Conservation (phyloP, 2,113 vertebrate species). For the Calidris pygmaea region DNA sequence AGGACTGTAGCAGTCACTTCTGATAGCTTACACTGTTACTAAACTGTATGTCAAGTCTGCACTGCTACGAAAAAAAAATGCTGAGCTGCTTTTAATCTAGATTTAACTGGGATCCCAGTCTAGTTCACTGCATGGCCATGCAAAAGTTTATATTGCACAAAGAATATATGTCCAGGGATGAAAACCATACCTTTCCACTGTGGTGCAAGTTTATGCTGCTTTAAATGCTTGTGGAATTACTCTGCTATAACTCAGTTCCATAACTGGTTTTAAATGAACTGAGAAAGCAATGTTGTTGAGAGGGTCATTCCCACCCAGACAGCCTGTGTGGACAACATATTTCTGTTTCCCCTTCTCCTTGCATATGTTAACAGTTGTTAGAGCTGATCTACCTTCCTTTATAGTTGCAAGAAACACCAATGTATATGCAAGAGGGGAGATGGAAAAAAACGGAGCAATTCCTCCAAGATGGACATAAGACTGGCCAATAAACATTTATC, state of each 20-base stretch:
- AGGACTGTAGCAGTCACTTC: neutral
- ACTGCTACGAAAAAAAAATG: neutral
- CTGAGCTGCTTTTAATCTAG: neutral
- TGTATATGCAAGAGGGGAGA: neutral
- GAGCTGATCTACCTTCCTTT: neutral
- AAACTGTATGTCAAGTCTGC: neutral
- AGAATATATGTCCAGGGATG: neutral
- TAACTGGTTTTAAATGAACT: neutral
- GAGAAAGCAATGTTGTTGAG: accelerated
- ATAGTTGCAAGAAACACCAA: neutral
- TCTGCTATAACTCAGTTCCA: neutral
- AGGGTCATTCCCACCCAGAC: neutral
- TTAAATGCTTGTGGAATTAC: neutral
- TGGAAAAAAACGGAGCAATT: neutral
- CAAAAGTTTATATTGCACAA: neutral
- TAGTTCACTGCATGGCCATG: neutral
- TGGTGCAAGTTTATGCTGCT: neutral
- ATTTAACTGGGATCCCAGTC: neutral
- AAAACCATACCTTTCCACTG: neutral
- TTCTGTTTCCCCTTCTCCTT: neutral
- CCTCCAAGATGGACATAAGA: neutral
- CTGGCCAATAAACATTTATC: neutral
- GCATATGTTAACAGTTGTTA: neutral
- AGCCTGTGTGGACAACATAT: neutral
- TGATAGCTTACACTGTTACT: neutral